A percentile compares a stretch with the other conserved stretches of the same genome.
Evolutionary conservation across 2,113 vertebrate genomes (phyloP).

Genomic region (Poecilia latipinna): DNA sequence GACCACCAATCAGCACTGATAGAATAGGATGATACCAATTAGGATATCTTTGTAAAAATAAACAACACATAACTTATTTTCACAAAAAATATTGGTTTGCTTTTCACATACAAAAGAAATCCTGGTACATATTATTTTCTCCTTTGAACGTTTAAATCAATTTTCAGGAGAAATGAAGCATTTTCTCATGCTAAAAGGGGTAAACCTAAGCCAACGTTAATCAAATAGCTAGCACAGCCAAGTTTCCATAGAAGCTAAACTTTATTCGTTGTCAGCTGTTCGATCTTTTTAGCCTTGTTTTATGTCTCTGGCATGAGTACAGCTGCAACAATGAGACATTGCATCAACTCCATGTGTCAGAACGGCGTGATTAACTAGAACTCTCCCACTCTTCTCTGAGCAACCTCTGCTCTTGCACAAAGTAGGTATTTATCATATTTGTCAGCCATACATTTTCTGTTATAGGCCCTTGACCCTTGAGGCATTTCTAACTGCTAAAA

Average conservation of each 20-base stretch:
- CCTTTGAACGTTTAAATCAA: neutral
- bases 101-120: neutral
- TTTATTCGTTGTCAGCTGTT: neutral
- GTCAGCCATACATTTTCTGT: constrained; percentile 19
- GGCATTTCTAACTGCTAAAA: neutral
- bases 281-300: neutral
- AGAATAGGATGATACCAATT: neutral
- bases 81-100: neutral
- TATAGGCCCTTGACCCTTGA: neutral
- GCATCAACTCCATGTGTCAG: constrained; percentile 20
- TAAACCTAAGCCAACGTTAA: neutral
- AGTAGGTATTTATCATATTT: constrained; percentile 9
- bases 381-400: constrained; percentile 13
- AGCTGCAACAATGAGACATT: constrained; percentile 9
- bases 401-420: constrained; percentile 4
- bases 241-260: neutral
- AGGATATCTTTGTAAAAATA: neutral
- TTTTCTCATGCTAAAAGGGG: neutral
- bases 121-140: neutral
- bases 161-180: neutral
- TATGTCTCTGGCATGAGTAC: neutral
- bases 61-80: neutral
- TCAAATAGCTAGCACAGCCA: neutral
- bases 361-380: neutral
- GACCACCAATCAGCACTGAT: neutral